phyloP scores from a whole-genome alignment of 2,888 invertebrate species.

The Pandemis cinnamomeana region DNA sequence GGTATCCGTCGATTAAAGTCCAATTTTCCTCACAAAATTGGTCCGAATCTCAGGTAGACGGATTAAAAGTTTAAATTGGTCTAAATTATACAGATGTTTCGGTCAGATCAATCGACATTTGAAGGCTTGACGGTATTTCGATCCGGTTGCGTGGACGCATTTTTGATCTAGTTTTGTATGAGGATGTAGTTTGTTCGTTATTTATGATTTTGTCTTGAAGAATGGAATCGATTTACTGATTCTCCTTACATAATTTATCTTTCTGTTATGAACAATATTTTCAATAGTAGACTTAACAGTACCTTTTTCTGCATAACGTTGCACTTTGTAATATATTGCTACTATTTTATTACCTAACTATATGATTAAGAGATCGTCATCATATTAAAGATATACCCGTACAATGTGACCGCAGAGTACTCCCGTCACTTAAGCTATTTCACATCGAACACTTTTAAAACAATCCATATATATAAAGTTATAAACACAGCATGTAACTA shows the following conservation, averaged over 20 bases:
- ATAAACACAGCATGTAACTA: background rate
- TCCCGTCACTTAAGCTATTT: background rate
- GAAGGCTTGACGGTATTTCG: slow-evolving; percentile 24
- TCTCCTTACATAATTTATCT: background rate
- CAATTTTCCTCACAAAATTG: slow-evolving; percentile 64
- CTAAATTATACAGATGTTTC: slow-evolving; percentile 48
- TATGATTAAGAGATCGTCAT: no score
- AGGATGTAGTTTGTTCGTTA: background rate
- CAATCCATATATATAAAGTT: background rate
- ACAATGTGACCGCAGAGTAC: background rate
- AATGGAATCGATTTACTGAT: background rate
- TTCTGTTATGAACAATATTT: background rate
- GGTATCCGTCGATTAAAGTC: slow-evolving; percentile 74
- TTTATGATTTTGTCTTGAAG: background rate
- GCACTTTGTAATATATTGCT: no score
- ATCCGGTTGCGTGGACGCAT: slow-evolving; percentile 13
- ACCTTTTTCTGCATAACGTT: background rate
- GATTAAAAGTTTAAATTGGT: slow-evolving; percentile 52
- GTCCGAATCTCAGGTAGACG: slow-evolving; percentile 51
- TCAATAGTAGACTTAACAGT: background rate
- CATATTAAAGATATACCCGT: no score
- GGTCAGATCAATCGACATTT: slow-evolving; percentile 28
- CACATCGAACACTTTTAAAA: background rate
- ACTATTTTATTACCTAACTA: no score
- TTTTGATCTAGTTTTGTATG: slow-evolving; percentile 16